Conservation (phyloP, 1,140 invertebrate genomes). For the Bombus ignitus region DNA sequence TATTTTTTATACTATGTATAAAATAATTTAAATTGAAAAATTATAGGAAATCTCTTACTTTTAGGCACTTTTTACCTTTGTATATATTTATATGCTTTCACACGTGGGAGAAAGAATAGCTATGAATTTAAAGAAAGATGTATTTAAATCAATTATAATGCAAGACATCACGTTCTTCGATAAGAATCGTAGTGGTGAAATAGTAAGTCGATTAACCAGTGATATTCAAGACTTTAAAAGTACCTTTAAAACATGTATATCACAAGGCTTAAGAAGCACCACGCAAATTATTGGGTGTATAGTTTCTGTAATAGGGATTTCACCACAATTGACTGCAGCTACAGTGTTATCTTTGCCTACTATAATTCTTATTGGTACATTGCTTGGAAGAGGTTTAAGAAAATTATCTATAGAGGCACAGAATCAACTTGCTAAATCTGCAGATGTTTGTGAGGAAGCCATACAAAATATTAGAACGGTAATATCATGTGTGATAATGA, state of each 20-base stretch:
- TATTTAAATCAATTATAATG: slow-evolving; percentile 92
- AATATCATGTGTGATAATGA: slow-evolving; percentile 16
- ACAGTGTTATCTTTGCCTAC: slow-evolving; percentile 92
- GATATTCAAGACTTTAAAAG: slow-evolving; percentile 99
- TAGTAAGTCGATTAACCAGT: slow-evolving; percentile 93
- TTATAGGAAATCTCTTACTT: slow-evolving; percentile 9
- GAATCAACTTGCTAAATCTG: slow-evolving; percentile 90
- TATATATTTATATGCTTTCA: slow-evolving; percentile 93
- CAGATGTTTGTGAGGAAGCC: slow-evolving; percentile 95
- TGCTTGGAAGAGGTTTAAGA: slow-evolving; percentile 89
- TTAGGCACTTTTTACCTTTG: slow-evolving; percentile 93
- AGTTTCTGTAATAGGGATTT: slow-evolving; percentile 91
- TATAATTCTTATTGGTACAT: slow-evolving; percentile 90
- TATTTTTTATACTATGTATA: not conserved
- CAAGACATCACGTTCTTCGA: slow-evolving; percentile 97
- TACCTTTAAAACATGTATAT: slow-evolving; percentile 95
- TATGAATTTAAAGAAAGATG: slow-evolving; percentile 88
- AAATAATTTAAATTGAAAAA: slow-evolving; percentile 10
- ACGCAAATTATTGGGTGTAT: slow-evolving; percentile 93
- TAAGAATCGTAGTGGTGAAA: slow-evolving; percentile 93
- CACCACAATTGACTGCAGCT: slow-evolving; percentile 92
- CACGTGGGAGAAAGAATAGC: slow-evolving; percentile 94
- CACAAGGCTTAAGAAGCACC: slow-evolving; percentile 92
- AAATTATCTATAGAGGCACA: slow-evolving; percentile 90
- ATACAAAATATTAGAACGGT: slow-evolving; percentile 95